Conservation (phyloP, 2,888 invertebrate genomes). For the Neria commutata region DNA sequence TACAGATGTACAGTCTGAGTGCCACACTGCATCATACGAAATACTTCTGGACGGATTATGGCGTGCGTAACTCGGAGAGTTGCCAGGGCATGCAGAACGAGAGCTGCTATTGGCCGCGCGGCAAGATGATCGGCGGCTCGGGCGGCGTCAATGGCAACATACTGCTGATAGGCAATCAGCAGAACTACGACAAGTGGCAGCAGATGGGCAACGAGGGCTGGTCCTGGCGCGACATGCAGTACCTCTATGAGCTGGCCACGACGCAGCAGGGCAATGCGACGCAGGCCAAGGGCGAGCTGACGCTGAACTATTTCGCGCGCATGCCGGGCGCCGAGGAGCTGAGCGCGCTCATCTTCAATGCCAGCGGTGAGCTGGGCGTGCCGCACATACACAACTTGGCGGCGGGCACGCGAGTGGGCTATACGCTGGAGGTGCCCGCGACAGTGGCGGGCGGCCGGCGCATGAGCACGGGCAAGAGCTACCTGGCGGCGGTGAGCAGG, state of each 20-base stretch:
- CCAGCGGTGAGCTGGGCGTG: constrained; percentile 71
- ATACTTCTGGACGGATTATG: constrained; percentile 50
- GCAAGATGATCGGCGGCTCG: constrained; percentile 70
- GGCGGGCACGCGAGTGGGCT: constrained; percentile 64
- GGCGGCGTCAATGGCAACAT: constrained; percentile 70
- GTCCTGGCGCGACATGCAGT: constrained; percentile 65
- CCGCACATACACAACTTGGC: constrained; percentile 68
- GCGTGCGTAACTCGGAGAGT: constrained; percentile 40
- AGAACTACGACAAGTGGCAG: constrained; percentile 67
- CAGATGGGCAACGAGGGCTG: constrained; percentile 64
- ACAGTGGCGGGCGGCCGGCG: constrained; percentile 66
- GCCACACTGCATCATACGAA: constrained; percentile 38
- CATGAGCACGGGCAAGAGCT: constrained; percentile 66
- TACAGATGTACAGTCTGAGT: constrained; percentile 45
- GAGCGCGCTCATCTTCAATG: constrained; percentile 64
- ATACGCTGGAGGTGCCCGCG: constrained; percentile 65
- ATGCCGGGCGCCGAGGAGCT: constrained; percentile 44
- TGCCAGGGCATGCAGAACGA: constrained; percentile 45
- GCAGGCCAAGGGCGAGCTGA: constrained; percentile 62
- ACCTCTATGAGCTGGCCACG: constrained; percentile 64
- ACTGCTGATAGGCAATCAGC: constrained; percentile 66
- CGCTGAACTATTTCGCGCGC: constrained; percentile 52
- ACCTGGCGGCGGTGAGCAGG: constrained; percentile 55
- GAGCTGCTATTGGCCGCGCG: constrained; percentile 66
- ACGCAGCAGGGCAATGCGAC: constrained; percentile 51